These are phyloP conservation scores for Poeciliopsis turrubarensis DNA, from an alignment of 2,113 vertebrate genomes.

Conservation along the genomic window DNA sequence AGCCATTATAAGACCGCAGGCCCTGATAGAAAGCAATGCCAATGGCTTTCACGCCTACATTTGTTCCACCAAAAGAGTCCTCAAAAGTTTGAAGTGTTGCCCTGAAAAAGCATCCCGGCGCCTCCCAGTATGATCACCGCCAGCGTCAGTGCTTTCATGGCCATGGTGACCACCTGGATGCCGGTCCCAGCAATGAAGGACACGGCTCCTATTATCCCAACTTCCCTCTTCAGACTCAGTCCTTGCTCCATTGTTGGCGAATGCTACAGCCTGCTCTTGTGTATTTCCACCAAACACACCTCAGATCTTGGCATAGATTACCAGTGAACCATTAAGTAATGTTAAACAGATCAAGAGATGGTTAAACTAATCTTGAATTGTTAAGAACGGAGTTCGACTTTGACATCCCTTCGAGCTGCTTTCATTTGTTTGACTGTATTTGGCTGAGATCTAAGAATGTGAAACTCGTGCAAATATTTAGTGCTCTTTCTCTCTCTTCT, in stretches of 20 bases:
- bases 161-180: conserved; percentile 79
- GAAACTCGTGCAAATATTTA: background rate
- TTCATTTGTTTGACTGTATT: background rate
- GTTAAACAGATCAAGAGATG: background rate
- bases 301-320: background rate
- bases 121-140: conserved; percentile 78
- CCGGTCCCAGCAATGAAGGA: conserved; percentile 84
- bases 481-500: background rate
- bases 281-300: background rate
- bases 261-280: background rate
- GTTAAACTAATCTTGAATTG: background rate
- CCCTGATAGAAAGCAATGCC: conserved; percentile 86
- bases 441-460: background rate
- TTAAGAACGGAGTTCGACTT: background rate
- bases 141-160: conserved; percentile 79
- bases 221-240: conserved; percentile 66
- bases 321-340: background rate
- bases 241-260: conserved; percentile 38
- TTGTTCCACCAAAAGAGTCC: conserved; percentile 80
- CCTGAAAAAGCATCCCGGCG: conserved; percentile 74
- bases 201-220: conserved; percentile 78
- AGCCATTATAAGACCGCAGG: conserved; percentile 87
- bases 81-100: conserved; percentile 77
- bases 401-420: background rate
- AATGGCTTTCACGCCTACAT: conserved; percentile 60